Evolutionary conservation across 2,797 vertebrate genomes (phyloP).

Genomic region (Pterois miles): DNA sequence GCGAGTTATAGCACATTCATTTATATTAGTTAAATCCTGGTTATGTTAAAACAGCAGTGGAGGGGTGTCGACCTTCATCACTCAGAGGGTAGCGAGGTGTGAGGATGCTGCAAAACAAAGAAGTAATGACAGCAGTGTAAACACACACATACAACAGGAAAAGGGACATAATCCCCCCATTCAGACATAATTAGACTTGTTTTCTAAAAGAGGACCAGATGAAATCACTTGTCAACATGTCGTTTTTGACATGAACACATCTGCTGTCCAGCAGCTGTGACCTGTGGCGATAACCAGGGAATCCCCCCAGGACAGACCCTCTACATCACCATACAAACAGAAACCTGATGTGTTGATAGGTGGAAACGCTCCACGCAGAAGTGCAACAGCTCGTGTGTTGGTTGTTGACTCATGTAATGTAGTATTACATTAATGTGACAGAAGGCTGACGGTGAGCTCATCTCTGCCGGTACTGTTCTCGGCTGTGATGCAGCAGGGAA

Average conservation of each 20-base stretch:
- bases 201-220: neutral
- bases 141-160: neutral
- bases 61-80: neutral
- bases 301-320: neutral
- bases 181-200: neutral
- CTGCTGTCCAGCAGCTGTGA: neutral
- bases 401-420: conserved; percentile 40
- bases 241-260: neutral
- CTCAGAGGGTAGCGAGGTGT: neutral
- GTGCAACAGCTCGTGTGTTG: neutral
- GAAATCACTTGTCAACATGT: neutral
- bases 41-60: neutral
- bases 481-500: conserved; percentile 37
- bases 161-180: neutral
- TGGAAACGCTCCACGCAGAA: neutral
- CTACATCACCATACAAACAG: neutral
- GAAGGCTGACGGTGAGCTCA: neutral
- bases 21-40: neutral
- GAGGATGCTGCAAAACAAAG: neutral
- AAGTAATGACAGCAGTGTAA: neutral
- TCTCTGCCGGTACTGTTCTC: conserved; percentile 10
- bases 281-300: conserved; percentile 6
- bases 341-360: neutral
- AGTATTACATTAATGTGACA: neutral
- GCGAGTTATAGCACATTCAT: neutral